Conservation (phyloP, 2,888 invertebrate species). For the Ornithoptera priamus region DNA sequence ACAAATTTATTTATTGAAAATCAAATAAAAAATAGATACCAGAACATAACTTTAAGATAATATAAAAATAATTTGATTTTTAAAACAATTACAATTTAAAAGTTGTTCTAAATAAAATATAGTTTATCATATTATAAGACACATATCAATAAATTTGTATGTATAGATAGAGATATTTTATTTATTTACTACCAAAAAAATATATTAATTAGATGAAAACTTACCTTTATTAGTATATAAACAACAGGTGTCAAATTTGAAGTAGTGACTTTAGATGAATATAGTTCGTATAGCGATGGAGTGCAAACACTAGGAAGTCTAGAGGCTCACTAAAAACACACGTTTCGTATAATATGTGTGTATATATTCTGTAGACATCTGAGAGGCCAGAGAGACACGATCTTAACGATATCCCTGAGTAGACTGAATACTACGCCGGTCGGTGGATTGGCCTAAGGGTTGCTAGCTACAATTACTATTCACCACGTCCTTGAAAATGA, state of each 20-base stretch:
- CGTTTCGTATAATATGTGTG: slow-evolving; percentile 52
- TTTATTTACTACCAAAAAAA: not conserved
- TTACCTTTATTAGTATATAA: slow-evolving; percentile 50
- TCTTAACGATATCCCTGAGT: slow-evolving; percentile 51
- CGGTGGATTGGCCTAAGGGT: slow-evolving; percentile 51
- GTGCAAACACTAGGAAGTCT: slow-evolving; percentile 52
- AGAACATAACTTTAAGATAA: too few relatives aligned
- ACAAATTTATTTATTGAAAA: not conserved
- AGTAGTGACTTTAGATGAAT: slow-evolving; percentile 62
- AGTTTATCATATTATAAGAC: not conserved
- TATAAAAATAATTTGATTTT: not conserved
- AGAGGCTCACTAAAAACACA: slow-evolving; percentile 65
- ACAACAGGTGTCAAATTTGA: slow-evolving; percentile 72
- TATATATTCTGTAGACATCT: slow-evolving; percentile 44
- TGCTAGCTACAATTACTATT: slow-evolving; percentile 49
- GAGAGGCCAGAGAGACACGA: slow-evolving; percentile 42
- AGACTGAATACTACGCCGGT: slow-evolving; percentile 63
- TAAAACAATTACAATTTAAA: not conserved
- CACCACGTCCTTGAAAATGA: slow-evolving; percentile 40
- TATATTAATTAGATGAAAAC: slow-evolving; percentile 40
- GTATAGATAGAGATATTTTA: not conserved
- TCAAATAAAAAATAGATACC: too few relatives aligned
- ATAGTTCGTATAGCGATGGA: slow-evolving; percentile 45
- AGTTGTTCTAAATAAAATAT: not conserved
- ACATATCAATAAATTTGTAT: not conserved